A percentile compares a stretch with the other conserved stretches of the same genome.
Conservation (phyloP, 1,140 invertebrate species). For the Philopotamus ludificatus region DNA sequence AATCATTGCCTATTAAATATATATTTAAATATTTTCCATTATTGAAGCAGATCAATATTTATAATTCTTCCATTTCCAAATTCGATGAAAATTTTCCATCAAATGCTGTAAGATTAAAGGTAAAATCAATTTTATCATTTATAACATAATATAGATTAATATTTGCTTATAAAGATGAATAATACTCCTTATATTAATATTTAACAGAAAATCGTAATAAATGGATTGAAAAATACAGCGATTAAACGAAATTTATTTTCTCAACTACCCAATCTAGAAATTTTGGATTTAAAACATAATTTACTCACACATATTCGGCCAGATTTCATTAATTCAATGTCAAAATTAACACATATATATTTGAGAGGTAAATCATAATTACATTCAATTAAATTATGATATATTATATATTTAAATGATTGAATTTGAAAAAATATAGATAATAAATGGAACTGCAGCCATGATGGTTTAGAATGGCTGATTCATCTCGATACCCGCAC, state of each 20-base stretch:
- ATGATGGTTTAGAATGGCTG: slow-evolving; percentile 52
- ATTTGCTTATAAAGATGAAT: background rate
- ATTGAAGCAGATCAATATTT: background rate
- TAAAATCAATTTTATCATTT: background rate
- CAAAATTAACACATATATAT: slow-evolving; percentile 43
- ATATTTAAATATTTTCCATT: slow-evolving; percentile 5
- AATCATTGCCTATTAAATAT: background rate
- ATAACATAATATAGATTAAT: background rate
- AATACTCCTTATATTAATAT: background rate
- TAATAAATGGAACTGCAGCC: slow-evolving; percentile 55
- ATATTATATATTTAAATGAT: too few species aligned
- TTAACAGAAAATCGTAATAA: slow-evolving; percentile 24
- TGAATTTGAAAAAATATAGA: slow-evolving; percentile 40
- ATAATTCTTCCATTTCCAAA: background rate
- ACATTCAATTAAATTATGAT: too few species aligned
- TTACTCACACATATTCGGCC: slow-evolving; percentile 48
- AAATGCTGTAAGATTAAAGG: slow-evolving; percentile 1
- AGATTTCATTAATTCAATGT: slow-evolving; percentile 43
- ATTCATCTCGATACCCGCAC: slow-evolving; percentile 47
- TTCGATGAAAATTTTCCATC: slow-evolving; percentile 18
- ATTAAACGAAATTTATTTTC: slow-evolving; percentile 32
- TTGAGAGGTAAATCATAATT: too few species aligned
- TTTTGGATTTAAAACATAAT: slow-evolving; percentile 49
- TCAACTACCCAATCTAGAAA: slow-evolving; percentile 44
- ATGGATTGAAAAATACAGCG: slow-evolving; percentile 14